Base-by-base conservation (phyloP, 2,113 vertebrate species). In the Rhagologus leucostigma region DNA sequence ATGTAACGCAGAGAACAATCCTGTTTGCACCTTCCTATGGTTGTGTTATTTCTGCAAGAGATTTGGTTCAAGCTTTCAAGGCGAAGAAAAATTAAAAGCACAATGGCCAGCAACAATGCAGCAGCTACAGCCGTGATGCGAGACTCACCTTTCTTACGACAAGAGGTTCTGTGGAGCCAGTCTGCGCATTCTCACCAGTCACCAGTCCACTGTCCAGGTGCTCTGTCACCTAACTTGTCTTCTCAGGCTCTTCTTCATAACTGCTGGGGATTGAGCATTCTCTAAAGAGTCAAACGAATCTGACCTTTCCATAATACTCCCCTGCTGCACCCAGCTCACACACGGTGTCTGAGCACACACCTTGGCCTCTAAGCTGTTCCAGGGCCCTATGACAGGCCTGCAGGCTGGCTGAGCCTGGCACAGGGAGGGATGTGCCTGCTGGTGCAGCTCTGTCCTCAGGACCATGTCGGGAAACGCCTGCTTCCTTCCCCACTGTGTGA, bases 381-480 rank as follows among this genome's bases (percentile, higher is more conserved):
- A 29, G n/a, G 30, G 55, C 13, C 27, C 26, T 3, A 4, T 1
- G 33, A 27, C 20, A 71, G 16, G 2, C 18, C 41, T 17, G 35
- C 49, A 41, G 37, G 69, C 37, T 7, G 6, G 10, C 41, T 12
- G 20, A 46, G 35, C 33, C 35, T 3, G 1, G 3, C 16, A 35
- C 29, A 6, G 16, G 17, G 14, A 74, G 13, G 46, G n/a, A 63
- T 2, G 22, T 14, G 16, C 42, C 46, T 41, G 39, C 68, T 13
- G 3, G 0, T 3, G 39, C 67, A 55, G 53, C 53, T n/a, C 44
- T 17, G 29, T 24, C 33, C 53, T n/a, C 56, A 35, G 53, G 35
- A 32, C n/a, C n/a, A 3, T 2, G 29, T 2, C 39, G 33, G 50
- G 20, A 85, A 41, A 16, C 0, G 4, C 5, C 10, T 2, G 3